Base-by-base conservation (phyloP, 2,113 vertebrate species). In the Charadrius vociferus region DNA sequence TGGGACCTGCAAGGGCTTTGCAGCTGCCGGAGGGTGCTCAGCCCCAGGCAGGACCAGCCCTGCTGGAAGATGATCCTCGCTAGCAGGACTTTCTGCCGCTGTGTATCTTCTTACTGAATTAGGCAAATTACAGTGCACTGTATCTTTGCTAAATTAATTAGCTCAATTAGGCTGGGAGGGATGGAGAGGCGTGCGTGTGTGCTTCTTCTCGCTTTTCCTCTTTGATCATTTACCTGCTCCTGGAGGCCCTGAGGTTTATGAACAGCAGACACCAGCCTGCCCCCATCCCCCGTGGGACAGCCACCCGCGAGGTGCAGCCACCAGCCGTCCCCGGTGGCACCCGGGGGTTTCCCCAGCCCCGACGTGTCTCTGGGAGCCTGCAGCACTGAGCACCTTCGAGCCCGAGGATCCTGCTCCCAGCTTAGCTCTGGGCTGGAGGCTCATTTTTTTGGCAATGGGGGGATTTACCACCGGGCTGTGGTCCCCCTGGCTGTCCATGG, bases 121-220 rank as follows among this genome's bases (percentile, higher is more conserved):
- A 95, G 89, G 81, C 80, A 92, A 96, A 93, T 95, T 78, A 86
- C 71, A 53, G 89, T 12, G 67, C 16, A 10, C 86, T 86, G 87
- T 41, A 17, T 93, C 94, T 86, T 81, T 41, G 49, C 80, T 94
- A 96, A 97, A 93, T 96, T 95, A 96, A 95, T 97, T 96, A 97
- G 89, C 77, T 66, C 79, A 66, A 63, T 93, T 82, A 96, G 86
- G 72, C 93, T 91, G 83, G 53, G 81, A 90, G 82, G 80, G 66
- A 74, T 75, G 86, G 58, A 93, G 92, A 81, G 71, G 52, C 16
- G 1, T 19, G 41, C 1, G 7, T 24, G 68, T 24, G 47, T 61
- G 61, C 39, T 93, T 5, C 41, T 82, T 79, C 65, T 91, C 5
- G 0, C 74, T 80, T 55, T 65, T 49, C 70, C 41, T 77, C 70